phyloP scores from a whole-genome alignment of 2,888 invertebrate genomes.

The Drosophila macrothrix region DNA sequence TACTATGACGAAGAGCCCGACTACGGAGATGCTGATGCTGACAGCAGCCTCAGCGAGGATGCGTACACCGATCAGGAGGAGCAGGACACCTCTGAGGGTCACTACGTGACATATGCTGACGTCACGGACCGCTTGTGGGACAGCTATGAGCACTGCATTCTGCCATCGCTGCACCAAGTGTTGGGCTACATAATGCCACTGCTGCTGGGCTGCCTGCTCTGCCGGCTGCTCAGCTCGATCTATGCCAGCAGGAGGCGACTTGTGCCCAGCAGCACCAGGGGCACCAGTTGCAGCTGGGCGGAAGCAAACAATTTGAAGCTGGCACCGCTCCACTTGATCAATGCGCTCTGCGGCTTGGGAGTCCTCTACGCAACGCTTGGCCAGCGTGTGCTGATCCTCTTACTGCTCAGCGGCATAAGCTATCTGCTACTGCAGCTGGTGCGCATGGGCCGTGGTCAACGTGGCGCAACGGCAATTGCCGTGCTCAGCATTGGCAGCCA shows the following conservation, averaged over 20 bases:
- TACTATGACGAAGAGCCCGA: constrained; percentile 64
- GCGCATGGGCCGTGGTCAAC: constrained; percentile 37
- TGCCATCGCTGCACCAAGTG: constrained; percentile 63
- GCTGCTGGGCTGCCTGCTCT: constrained; percentile 50
- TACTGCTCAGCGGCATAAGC: constrained; percentile 47
- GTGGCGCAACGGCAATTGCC: constrained; percentile 54
- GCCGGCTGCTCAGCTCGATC: constrained; percentile 45
- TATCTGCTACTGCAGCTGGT: constrained; percentile 62
- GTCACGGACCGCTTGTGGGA: constrained; percentile 34
- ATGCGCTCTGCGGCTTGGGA: constrained; percentile 44
- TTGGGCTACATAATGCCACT: constrained; percentile 53
- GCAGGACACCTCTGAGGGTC: background rate
- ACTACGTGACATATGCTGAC: background rate
- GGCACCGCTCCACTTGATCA: constrained; percentile 56
- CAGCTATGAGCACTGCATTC: constrained; percentile 46
- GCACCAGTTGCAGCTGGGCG: constrained; percentile 8
- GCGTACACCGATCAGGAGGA: constrained; percentile 15
- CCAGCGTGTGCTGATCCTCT: constrained; percentile 39
- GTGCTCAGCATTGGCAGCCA: constrained; percentile 64
- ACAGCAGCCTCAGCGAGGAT: constrained; percentile 22
- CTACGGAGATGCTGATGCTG: constrained; percentile 58
- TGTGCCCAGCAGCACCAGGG: background rate
- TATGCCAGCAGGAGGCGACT: constrained; percentile 23
- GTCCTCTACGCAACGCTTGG: constrained; percentile 48
- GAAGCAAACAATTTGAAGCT: constrained; percentile 16